Base-by-base conservation (phyloP, 2,113 vertebrate species). In the Erinaceus europaeus region DNA sequence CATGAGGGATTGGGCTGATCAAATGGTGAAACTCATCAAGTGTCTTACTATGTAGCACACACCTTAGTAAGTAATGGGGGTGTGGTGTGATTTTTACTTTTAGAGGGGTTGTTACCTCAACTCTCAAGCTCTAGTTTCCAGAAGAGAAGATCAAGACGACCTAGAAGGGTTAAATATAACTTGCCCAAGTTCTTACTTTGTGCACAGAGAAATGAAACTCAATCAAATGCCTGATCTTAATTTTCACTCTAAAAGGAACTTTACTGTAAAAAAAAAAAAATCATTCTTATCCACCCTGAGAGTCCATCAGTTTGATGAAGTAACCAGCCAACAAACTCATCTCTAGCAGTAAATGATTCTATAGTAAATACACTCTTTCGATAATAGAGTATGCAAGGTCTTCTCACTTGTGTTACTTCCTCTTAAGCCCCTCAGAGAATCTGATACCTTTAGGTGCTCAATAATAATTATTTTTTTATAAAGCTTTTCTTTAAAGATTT, bases 291-390 rank as follows among this genome's bases (percentile, higher is more conserved):
- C 55, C 25, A 72, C 20, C 17, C 15, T 80, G 52, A 89, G 52
- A 57, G 34, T 80, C 27, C 65, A 15, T 42, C 40, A 72, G 36
- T 55, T 10, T 48, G n/a, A 76, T 27, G 25, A 62, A 68, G 25
- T 69, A 50, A 73, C 34, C 79, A 77, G 80, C 14, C 12, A 53
- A 77, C 38, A 18, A 89, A 34, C 29, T 73, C 80, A n/a, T 53
- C 73, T 79, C 73, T 36, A 52, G 38, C 18, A 3, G 20, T 59
- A 84, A 65, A 86, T 52, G 32, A 78, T 62, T 91, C 88, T 77
- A 5, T 17, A 62, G 40, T 44, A 38, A 75, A 34, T 40, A 32
- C 48, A 3, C 55, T 52, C 55, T 75, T 83, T 72, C 10, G 48
- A 21, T n/a, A 46, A 40, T 52, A 67, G n/a, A n/a, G 32, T 46